Conservation (phyloP, 2,797 vertebrate genomes). For the Hydrophis major region DNA sequence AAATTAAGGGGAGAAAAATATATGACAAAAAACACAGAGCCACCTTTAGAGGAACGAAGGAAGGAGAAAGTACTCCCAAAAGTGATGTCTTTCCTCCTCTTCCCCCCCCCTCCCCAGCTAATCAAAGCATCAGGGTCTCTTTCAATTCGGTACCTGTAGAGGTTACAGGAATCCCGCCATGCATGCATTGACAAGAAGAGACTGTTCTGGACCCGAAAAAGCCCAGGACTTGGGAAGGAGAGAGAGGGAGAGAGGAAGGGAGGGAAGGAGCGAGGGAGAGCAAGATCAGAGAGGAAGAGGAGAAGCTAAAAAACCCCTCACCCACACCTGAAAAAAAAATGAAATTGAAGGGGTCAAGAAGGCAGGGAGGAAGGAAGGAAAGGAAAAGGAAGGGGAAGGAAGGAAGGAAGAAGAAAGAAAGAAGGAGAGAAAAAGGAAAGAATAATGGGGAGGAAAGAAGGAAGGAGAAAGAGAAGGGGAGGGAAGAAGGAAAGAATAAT, state of each 20-base stretch:
- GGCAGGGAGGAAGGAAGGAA: constrained; percentile 8
- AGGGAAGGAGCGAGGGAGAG: background rate
- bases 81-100: background rate
- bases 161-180: background rate
- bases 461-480: too few species aligned
- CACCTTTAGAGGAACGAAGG: constrained; percentile 49
- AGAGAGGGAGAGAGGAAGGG: background rate
- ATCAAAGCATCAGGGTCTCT: constrained; percentile 25
- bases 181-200: background rate
- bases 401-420: too few species aligned
- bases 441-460: too few species aligned
- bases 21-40: constrained; percentile 22
- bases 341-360: background rate
- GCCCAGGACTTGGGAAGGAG: background rate
- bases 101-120: constrained; percentile 2
- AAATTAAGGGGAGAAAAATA: constrained; percentile 35
- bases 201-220: background rate
- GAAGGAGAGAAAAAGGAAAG: too few species aligned
- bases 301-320: background rate
- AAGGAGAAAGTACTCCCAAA: background rate
- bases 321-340: too few species aligned
- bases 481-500: too few species aligned
- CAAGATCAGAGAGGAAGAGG: constrained; percentile 11
- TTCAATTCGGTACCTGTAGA: background rate
- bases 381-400: too few species aligned